Percentiles rank a stretch among this genome's conserved stretches.
phyloP scores from a whole-genome alignment of 2,888 invertebrate species.

The Podabrus alpinus region DNA sequence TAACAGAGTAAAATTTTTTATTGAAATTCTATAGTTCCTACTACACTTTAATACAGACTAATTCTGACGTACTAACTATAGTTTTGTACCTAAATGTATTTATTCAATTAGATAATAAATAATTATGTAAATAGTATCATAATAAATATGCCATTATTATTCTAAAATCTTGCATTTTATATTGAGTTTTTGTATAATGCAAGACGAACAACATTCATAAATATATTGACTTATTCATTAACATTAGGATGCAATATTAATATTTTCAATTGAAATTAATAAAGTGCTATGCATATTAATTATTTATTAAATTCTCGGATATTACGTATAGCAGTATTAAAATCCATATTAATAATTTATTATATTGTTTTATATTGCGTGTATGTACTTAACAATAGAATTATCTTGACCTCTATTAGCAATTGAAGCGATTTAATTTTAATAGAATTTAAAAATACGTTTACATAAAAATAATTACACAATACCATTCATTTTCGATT shows the following conservation, averaged over 20 bases:
- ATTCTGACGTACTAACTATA: too few species aligned
- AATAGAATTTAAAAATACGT: conserved; percentile 21
- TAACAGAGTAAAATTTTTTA: too few species aligned
- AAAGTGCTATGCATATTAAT: conserved; percentile 22
- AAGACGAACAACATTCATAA: background rate
- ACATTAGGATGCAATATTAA: conserved; percentile 4
- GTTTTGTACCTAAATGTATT: too few species aligned
- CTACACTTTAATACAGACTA: too few species aligned
- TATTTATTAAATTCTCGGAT: conserved; percentile 26
- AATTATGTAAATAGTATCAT: too few species aligned
- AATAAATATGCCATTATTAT: too few species aligned
- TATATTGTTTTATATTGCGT: conserved; percentile 37
- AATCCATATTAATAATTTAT: conserved; percentile 35
- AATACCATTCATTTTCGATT: background rate
- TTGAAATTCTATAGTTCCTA: too few species aligned
- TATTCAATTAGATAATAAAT: too few species aligned
- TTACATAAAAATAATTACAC: conserved; percentile 13
- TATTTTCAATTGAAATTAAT: conserved; percentile 24
- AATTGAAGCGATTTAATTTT: conserved; percentile 21
- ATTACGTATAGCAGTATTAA: conserved; percentile 25
- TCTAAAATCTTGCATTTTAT: too few species aligned
- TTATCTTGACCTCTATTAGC: conserved; percentile 29
- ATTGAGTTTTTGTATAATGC: background rate
- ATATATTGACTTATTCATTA: conserved; percentile 4
- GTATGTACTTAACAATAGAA: conserved; percentile 29